These are phyloP conservation scores for Troides aeacus DNA, from an alignment of 2,888 invertebrate genomes.

Conservation along the genomic window DNA sequence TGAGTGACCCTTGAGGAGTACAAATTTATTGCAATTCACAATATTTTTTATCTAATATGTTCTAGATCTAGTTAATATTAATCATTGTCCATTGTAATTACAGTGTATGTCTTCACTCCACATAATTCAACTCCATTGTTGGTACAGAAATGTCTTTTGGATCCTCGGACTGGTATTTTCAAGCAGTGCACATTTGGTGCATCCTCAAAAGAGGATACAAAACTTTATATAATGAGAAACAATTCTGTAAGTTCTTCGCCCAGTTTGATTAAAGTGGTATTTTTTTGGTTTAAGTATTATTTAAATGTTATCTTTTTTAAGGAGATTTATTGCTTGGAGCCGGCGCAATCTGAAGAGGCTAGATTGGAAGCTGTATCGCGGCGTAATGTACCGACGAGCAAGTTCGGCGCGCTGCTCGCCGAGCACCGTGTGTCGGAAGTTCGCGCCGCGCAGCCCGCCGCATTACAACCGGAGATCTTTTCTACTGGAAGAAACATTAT, in stretches of 20 bases:
- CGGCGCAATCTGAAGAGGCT: slow-evolving; percentile 46
- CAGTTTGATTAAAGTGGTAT: background rate
- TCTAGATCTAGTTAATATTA: too few relatives aligned
- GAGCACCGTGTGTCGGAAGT: slow-evolving; percentile 59
- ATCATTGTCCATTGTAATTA: slow-evolving; percentile 35
- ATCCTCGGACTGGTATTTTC: slow-evolving; percentile 59
- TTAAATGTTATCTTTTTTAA: slow-evolving; percentile 32
- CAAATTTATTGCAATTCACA: too few relatives aligned
- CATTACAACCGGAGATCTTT: slow-evolving; percentile 36
- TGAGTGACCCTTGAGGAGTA: too few relatives aligned
- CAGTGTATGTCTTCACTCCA: slow-evolving; percentile 72
- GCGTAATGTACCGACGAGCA: slow-evolving; percentile 54
- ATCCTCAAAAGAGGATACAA: slow-evolving; percentile 47
- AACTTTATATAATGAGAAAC: slow-evolving; percentile 68
- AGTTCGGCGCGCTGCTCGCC: slow-evolving; percentile 66
- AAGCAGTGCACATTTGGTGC: slow-evolving; percentile 65
- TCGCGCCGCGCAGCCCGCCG: slow-evolving; percentile 34
- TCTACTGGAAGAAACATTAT: slow-evolving; percentile 47
- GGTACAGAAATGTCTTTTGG: slow-evolving; percentile 50
- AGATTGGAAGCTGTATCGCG: slow-evolving; percentile 59
- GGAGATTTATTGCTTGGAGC: slow-evolving; percentile 70
- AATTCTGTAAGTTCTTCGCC: slow-evolving; percentile 59
- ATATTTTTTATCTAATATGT: too few relatives aligned
- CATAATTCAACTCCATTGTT: slow-evolving; percentile 62
- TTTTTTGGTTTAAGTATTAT: slow-evolving; percentile 1